Conservation (phyloP, 2,797 vertebrate genomes). For the Ciconia nigra region DNA sequence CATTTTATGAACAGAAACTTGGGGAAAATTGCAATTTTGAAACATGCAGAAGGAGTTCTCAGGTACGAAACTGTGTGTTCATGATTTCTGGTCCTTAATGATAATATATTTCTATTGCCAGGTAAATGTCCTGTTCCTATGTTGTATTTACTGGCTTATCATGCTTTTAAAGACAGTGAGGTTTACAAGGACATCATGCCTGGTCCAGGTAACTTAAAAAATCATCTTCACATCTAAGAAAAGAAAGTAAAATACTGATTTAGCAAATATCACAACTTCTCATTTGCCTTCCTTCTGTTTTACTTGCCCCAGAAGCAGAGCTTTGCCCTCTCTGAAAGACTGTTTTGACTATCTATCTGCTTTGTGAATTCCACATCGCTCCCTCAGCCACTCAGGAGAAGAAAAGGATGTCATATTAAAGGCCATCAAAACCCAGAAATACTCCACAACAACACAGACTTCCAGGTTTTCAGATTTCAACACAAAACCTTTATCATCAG, state of each 20-base stretch:
- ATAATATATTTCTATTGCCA: neutral
- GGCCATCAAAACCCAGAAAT: neutral
- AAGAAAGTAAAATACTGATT: neutral
- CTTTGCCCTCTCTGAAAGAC: neutral
- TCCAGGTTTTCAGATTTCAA: neutral
- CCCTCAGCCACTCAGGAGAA: neutral
- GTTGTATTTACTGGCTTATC: neutral
- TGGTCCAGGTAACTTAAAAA: neutral
- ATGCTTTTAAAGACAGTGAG: neutral
- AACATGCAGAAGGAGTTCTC: neutral
- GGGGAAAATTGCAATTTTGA: neutral
- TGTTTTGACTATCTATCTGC: neutral
- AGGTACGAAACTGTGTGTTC: neutral
- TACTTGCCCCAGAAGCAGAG: neutral
- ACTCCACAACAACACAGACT: neutral
- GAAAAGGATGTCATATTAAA: neutral
- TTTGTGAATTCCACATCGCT: neutral
- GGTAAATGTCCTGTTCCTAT: neutral
- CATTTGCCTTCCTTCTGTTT: neutral
- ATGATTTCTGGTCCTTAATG: neutral
- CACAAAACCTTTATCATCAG: neutral
- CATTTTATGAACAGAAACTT: neutral
- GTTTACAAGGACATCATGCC: neutral
- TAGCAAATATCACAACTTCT: neutral
- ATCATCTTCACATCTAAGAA: neutral